phyloP scores from a whole-genome alignment of 2,888 invertebrate genomes.

The Mythimna loreyi region DNA sequence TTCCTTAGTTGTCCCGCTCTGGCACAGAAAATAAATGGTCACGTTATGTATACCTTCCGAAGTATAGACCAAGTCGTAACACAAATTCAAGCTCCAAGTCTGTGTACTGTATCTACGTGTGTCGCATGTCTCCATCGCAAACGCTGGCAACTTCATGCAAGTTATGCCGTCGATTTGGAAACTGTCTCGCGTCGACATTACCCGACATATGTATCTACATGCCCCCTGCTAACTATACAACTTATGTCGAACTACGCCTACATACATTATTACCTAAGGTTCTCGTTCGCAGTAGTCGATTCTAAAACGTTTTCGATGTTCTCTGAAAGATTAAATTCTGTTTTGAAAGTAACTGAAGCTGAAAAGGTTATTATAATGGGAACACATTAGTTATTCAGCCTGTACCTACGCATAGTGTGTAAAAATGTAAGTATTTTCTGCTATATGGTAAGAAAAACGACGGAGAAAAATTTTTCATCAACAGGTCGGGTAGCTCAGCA shows the following conservation, averaged over 20 bases:
- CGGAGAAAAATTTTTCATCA: constrained; percentile 14
- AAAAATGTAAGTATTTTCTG: not conserved
- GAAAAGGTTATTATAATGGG: not conserved
- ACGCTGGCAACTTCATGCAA: constrained; percentile 71
- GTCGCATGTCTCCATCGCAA: constrained; percentile 66
- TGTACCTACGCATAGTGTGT: not conserved
- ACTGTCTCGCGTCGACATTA: constrained; percentile 73
- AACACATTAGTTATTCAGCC: constrained; percentile 5
- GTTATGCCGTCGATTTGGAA: constrained; percentile 81
- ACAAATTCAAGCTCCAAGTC: constrained; percentile 61
- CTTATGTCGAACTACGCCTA: constrained; percentile 25
- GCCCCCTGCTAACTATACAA: constrained; percentile 24
- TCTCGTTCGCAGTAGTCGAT: constrained; percentile 36
- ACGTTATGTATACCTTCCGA: no score
- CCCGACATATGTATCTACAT: constrained; percentile 50
- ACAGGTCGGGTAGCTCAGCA: constrained; percentile 31
- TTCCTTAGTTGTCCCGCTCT: no score
- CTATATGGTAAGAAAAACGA: not conserved
- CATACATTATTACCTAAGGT: constrained; percentile 36
- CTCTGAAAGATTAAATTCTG: constrained; percentile 28
- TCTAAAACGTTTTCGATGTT: constrained; percentile 34
- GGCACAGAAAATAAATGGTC: no score
- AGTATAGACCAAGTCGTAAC: constrained; percentile 61
- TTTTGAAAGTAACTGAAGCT: constrained; percentile 19
- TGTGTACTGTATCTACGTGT: constrained; percentile 43